Evolutionary conservation across 2,113 vertebrate genomes (phyloP).

Genomic region (Centropristis striata): DNA sequence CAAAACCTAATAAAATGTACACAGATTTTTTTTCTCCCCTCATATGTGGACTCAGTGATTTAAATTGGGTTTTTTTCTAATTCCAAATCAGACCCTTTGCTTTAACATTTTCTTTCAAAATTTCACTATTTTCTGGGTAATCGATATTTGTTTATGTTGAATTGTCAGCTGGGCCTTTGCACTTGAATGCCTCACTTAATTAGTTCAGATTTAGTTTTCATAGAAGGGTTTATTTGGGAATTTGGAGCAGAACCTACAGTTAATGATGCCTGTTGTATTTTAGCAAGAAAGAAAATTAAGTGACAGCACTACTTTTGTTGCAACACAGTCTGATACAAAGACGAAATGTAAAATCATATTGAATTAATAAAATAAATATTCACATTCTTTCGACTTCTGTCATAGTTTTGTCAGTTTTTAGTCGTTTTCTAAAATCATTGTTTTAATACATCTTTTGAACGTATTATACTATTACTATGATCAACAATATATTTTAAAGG

Average conservation of each 20-base stretch:
- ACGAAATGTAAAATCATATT: slow-evolving; percentile 14
- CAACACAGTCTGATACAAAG: slow-evolving; percentile 6
- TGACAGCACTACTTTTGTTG: background rate
- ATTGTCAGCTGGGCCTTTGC: background rate
- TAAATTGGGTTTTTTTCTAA: too few relatives aligned
- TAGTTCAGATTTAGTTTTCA: background rate
- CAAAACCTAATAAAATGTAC: too few relatives aligned
- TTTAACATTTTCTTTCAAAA: too few relatives aligned
- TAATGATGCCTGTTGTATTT: slow-evolving; percentile 23
- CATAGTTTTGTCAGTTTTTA: too few relatives aligned
- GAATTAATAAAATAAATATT: slow-evolving; percentile 28
- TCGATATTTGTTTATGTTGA: background rate
- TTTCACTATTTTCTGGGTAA: background rate
- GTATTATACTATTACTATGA: too few relatives aligned
- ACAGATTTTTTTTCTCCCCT: too few relatives aligned
- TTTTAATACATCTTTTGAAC: too few relatives aligned
- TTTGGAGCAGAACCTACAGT: background rate
- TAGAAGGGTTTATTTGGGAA: background rate
- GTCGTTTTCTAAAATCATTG: too few relatives aligned
- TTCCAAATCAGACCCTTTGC: too few relatives aligned
- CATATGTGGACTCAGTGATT: too few relatives aligned
- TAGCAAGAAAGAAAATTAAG: background rate
- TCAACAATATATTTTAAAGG: too few relatives aligned
- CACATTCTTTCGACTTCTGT: background rate
- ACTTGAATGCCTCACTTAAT: background rate